Evolutionary conservation across 2,113 vertebrate genomes (phyloP), one percentile per base, ranked within the genome.

Genomic region (Nibea albiflora): DNA sequence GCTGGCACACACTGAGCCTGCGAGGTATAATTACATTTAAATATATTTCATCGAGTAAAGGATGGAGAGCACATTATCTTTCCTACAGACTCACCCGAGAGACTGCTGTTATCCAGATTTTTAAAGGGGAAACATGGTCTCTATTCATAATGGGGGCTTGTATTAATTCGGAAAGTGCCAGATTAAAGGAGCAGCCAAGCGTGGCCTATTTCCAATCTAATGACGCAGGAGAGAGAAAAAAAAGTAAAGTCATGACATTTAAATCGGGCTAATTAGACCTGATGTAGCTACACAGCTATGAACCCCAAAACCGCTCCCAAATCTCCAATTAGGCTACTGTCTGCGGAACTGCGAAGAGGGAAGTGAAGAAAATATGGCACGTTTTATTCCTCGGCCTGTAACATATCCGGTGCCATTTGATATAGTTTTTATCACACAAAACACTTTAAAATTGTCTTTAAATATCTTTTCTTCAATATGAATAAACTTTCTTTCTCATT

Each of bases 141-240:
- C 44, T 50, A 19, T 24, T 50, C 47, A 28, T 39, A 2, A 42
- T 11, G 42, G 66, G 56, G 8, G 17, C 35, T 24, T 49, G 39
- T 31, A 22, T 63, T n/a, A 11, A 50, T 77, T 78, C 61, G 49
- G 12, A 66, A 88, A 79, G 71, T 39, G 16, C 26, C 28, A n/a
- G 53, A 81, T 62, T 17, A 39, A 70, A 69, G 4, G 22, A 54
- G 65, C 0, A 14, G 35, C 22, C 5, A 39, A 19, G 39, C 50
- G 16, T 52, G 53, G 47, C 31, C 4, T 58, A 60, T 82, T 57
- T 26, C 39, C 35, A 31, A 68, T 31, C 22, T 47, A 26, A 80
- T 69, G 67, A 71, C 31, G 47, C 4, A 61, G 20, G 31, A 52
- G 44, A 46, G 44, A 7, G 6, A 2, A 35, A 39, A 56, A 64